Conservation (phyloP, 2,888 invertebrate genomes). For the Tuberolachnus salignus region DNA sequence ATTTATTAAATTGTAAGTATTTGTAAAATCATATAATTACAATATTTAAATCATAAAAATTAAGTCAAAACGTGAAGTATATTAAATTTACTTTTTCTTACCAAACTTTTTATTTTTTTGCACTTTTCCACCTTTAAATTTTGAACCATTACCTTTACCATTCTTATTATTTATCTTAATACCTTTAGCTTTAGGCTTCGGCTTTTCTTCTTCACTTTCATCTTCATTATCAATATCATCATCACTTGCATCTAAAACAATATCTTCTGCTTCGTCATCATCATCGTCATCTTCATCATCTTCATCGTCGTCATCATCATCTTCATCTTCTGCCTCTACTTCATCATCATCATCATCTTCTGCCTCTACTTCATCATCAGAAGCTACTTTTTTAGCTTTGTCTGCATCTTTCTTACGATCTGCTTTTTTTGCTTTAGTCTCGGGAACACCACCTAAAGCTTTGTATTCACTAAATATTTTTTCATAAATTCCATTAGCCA, state of each 20-base stretch:
- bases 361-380: slow-evolving; percentile 7
- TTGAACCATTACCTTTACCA: slow-evolving; percentile 33
- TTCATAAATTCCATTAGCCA: slow-evolving; percentile 17
- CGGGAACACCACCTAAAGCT: slow-evolving; percentile 9
- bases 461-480: slow-evolving; percentile 36
- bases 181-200: slow-evolving; percentile 38
- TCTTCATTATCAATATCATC: slow-evolving; percentile 4
- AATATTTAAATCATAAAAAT: slow-evolving; percentile 21
- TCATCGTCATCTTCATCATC: background rate
- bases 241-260: background rate
- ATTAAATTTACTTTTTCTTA: slow-evolving; percentile 30
- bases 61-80: slow-evolving; percentile 4
- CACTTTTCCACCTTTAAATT: slow-evolving; percentile 49
- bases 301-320: background rate
- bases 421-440: background rate
- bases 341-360: slow-evolving; percentile 7
- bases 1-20: slow-evolving; percentile 20
- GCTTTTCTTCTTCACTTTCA: slow-evolving; percentile 38
- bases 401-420: slow-evolving; percentile 2
- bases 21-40: background rate
- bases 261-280: background rate
- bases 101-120: slow-evolving; percentile 52
- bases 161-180: slow-evolving; percentile 22
- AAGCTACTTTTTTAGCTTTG: slow-evolving; percentile 5
- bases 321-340: background rate